Evolutionary conservation across 1,140 invertebrate genomes (phyloP).

Genomic region (Drosophila asahinai): DNA sequence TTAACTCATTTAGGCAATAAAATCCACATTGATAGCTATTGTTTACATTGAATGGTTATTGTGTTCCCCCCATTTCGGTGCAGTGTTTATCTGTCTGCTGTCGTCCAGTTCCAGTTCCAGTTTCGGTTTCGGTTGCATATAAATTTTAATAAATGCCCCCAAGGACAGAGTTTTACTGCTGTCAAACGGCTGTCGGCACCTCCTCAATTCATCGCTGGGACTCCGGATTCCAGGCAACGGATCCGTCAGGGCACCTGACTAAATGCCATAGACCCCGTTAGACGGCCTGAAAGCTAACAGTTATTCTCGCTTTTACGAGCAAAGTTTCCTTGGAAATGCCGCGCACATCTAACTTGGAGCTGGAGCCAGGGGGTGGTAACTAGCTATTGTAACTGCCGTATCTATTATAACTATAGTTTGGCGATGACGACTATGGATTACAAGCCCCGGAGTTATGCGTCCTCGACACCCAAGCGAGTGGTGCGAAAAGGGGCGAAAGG

Average conservation of each 20-base stretch:
- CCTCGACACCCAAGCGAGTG: conserved; percentile 52
- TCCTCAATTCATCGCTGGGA: conserved; percentile 24
- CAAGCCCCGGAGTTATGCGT: conserved; percentile 48
- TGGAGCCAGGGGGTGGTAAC: conserved; percentile 5
- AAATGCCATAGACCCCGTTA: conserved; percentile 28
- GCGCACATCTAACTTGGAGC: conserved; percentile 27
- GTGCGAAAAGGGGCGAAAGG: conserved; percentile 38
- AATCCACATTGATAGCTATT: conserved; percentile 11
- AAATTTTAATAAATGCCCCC: conserved; percentile 58
- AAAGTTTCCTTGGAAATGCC: conserved; percentile 79
- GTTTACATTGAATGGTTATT: conserved; percentile 21
- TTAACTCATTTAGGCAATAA: conserved; percentile 17
- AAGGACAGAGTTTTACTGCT: conserved; percentile 53
- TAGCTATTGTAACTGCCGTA: conserved; percentile 29
- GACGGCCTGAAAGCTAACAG: conserved; percentile 40
- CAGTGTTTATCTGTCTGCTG: conserved; percentile 18
- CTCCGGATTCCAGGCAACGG: conserved; percentile 17
- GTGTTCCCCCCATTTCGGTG: conserved; percentile 5
- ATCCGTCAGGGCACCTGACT: conserved; percentile 48
- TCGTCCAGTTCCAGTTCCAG: conserved; percentile 21
- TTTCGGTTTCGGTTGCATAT: conserved; percentile 41
- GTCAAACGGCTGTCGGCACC: conserved; percentile 58
- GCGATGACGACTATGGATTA: conserved; percentile 54
- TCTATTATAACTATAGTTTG: conserved; percentile 59
- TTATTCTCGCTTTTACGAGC: conserved; percentile 61